Percentiles rank a stretch among this genome's conserved stretches.
phyloP scores from a whole-genome alignment of 2,797 vertebrate species.

The Hypotaenidia philippensis region DNA sequence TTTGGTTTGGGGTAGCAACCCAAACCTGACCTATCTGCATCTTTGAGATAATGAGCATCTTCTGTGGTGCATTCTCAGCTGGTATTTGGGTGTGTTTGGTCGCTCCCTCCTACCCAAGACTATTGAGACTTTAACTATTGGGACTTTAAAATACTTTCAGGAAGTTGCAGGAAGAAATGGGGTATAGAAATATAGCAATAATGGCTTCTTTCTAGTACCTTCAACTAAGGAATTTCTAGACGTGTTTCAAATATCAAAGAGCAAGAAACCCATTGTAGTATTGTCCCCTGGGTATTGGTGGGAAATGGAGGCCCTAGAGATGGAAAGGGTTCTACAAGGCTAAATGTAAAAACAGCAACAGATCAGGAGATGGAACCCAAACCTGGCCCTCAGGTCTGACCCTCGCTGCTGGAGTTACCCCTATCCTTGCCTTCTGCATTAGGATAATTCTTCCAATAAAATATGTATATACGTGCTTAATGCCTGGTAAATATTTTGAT shows the following conservation, averaged over 20 bases:
- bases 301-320: not conserved
- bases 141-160: not conserved
- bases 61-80: not conserved
- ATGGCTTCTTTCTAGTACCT: not conserved
- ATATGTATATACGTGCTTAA: not conserved
- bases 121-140: not conserved
- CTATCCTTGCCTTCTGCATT: not conserved
- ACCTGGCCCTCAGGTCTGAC: not conserved
- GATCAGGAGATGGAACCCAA: not conserved
- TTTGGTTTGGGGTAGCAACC: not conserved
- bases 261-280: not conserved
- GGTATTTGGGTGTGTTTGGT: not conserved
- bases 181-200: constrained; percentile 12
- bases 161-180: not conserved
- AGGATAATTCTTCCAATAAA: not conserved
- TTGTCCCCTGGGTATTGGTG: not conserved
- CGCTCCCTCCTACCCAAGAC: not conserved
- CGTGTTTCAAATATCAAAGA: constrained; percentile 8
- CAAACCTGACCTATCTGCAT: rapidly evolving
- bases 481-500: not conserved
- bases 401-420: not conserved
- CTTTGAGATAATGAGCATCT: not conserved
- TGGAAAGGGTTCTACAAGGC: not conserved
- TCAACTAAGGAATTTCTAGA: not conserved
- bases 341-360: not conserved